phyloP scores from a whole-genome alignment of 2,888 invertebrate genomes.

The Oasisia sp. region DNA sequence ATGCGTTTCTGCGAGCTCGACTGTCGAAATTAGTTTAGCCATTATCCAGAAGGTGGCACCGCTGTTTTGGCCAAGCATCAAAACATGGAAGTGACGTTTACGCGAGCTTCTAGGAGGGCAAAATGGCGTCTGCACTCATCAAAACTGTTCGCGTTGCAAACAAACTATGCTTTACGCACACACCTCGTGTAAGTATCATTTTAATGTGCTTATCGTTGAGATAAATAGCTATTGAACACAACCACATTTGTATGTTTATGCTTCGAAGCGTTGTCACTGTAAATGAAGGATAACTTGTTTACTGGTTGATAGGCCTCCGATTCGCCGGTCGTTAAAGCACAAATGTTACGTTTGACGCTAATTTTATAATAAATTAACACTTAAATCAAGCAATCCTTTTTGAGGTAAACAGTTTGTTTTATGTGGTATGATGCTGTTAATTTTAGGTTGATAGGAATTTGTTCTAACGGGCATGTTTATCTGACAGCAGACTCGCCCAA shows the following conservation, averaged over 20 bases:
- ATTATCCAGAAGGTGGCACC: background rate
- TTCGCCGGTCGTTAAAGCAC: background rate
- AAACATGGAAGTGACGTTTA: conserved; percentile 13
- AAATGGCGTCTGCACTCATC: conserved; percentile 20
- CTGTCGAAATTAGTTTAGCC: background rate
- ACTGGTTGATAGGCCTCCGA: background rate
- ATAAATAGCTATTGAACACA: background rate
- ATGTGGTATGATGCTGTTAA: background rate
- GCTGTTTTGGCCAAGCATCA: background rate
- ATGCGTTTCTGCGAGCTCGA: no score
- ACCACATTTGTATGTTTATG: background rate
- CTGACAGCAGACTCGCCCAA: background rate
- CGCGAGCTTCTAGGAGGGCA: background rate
- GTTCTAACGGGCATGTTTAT: background rate
- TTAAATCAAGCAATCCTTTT: background rate
- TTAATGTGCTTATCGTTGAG: background rate
- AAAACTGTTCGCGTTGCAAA: background rate
- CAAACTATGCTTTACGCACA: background rate
- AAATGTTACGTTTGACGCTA: background rate
- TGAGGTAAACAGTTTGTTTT: background rate
- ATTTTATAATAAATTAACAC: background rate
- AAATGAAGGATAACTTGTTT: background rate
- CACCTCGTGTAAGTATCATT: conserved; percentile 10
- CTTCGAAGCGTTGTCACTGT: background rate
- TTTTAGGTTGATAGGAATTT: background rate